Evolutionary conservation across 2,888 invertebrate species (phyloP).

Genomic region (Polyommatus icarus): DNA sequence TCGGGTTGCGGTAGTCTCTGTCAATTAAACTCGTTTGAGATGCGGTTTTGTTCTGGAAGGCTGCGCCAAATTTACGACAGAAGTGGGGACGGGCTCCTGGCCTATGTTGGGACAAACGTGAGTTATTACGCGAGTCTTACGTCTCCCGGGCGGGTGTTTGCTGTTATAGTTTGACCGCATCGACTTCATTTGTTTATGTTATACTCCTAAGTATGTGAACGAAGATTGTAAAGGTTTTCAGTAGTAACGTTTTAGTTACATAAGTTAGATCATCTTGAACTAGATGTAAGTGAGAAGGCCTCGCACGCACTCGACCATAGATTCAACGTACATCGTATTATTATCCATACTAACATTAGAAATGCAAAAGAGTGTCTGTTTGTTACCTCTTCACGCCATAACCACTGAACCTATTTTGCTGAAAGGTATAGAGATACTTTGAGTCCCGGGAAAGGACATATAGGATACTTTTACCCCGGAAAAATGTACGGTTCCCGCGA

Average conservation of each 20-base stretch:
- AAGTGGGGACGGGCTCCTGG: constrained; percentile 40
- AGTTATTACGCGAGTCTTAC: constrained; percentile 36
- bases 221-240: not conserved
- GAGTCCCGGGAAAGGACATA: too few relatives aligned
- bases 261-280: too few relatives aligned
- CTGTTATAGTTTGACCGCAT: not conserved
- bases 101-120: constrained; percentile 36
- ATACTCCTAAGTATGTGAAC: not conserved
- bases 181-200: not conserved
- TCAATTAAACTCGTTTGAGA: constrained; percentile 53
- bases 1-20: constrained; percentile 48
- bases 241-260: not conserved
- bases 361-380: too few relatives aligned
- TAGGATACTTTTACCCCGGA: too few relatives aligned
- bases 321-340: too few relatives aligned
- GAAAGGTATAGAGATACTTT: too few relatives aligned
- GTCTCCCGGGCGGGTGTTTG: not conserved
- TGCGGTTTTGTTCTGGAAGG: constrained; percentile 43
- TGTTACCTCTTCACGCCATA: too few relatives aligned
- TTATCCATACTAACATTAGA: too few relatives aligned
- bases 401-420: too few relatives aligned
- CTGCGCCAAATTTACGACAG: constrained; percentile 47
- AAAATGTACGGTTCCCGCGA: too few relatives aligned
- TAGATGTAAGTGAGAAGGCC: too few relatives aligned
- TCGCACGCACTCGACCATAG: too few relatives aligned